Conservation (phyloP, 1,140 invertebrate species). For the Hyposmocoma kahamanoa region DNA sequence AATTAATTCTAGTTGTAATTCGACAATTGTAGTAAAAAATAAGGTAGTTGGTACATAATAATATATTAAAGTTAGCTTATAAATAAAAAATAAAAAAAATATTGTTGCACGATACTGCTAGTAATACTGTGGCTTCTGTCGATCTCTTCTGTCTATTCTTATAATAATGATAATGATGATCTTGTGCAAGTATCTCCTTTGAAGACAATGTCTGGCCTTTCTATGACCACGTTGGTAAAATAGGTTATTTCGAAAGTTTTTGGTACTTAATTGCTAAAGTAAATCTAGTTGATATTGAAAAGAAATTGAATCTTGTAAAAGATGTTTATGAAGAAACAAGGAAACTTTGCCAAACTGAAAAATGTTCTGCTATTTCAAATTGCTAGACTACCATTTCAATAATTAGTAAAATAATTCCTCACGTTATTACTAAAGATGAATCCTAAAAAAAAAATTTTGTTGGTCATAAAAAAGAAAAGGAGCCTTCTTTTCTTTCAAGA, state of each 20-base stretch:
- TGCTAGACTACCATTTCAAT: not conserved
- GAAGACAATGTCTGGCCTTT: not conserved
- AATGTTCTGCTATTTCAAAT: not conserved
- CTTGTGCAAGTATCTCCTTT: too few species aligned
- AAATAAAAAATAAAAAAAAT: too few species aligned
- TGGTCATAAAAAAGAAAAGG: not conserved
- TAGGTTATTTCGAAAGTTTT: not conserved
- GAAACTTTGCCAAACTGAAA: not conserved
- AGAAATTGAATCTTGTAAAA: not conserved
- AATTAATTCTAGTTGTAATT: slow-evolving; percentile 39
- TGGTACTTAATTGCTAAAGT: slow-evolving; percentile 7
- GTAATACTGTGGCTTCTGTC: too few species aligned
- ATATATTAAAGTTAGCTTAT: too few species aligned
- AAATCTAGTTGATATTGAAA: not conserved
- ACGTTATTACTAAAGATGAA: too few species aligned
- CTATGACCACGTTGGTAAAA: not conserved
- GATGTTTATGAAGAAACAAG: too few species aligned
- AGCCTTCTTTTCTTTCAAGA: not conserved
- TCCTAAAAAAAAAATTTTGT: too few species aligned
- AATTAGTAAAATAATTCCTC: not conserved
- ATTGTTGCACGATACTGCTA: too few species aligned
- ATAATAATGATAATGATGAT: too few species aligned
- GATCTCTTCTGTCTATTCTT: too few species aligned
- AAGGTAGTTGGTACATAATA: slow-evolving; percentile 27
- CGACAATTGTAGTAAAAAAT: slow-evolving; percentile 23